These are phyloP conservation scores for Palythoa grandiflora DNA, from an alignment of 92 coral and sea anemone species.

Conservation along the genomic window DNA sequence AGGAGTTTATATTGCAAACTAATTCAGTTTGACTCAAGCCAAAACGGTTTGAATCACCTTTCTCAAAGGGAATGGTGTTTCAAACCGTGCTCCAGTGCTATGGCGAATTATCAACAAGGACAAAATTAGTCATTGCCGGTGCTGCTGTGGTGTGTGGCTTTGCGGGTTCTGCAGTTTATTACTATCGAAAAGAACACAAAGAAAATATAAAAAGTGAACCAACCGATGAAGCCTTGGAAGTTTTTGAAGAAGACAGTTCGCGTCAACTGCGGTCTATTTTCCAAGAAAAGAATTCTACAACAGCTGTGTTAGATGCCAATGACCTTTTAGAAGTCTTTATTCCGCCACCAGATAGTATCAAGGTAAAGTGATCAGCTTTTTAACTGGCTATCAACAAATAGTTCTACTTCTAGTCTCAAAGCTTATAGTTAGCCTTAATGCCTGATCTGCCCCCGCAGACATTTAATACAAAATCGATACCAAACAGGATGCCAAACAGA, in stretches of 20 bases:
- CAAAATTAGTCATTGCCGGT: neutral
- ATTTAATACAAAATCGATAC: too few relatives aligned
- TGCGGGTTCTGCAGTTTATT: neutral
- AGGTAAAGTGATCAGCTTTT: neutral
- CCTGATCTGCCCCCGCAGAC: too few relatives aligned
- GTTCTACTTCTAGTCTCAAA: too few relatives aligned
- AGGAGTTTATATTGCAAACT: too few relatives aligned
- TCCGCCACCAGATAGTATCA: neutral
- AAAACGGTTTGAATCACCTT: too few relatives aligned
- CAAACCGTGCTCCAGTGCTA: too few relatives aligned
- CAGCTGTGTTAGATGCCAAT: neutral
- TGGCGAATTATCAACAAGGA: neutral
- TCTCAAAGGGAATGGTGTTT: too few relatives aligned
- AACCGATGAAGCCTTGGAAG: constrained; percentile 1
- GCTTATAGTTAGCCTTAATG: too few relatives aligned
- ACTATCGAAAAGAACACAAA: neutral
- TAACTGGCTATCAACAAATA: too few relatives aligned
- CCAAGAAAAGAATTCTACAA: neutral
- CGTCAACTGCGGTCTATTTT: neutral
- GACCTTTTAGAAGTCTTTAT: neutral
- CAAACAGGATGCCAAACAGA: too few relatives aligned
- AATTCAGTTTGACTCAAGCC: too few relatives aligned
- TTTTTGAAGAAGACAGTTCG: neutral
- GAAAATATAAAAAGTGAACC: neutral
- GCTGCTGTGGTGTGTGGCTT: neutral